A percentile compares a stretch with the other conserved stretches of the same genome.
These are phyloP conservation scores for Leucoraja erinaceus DNA, from an alignment of 2,113 vertebrate species.

Conservation along the genomic window DNA sequence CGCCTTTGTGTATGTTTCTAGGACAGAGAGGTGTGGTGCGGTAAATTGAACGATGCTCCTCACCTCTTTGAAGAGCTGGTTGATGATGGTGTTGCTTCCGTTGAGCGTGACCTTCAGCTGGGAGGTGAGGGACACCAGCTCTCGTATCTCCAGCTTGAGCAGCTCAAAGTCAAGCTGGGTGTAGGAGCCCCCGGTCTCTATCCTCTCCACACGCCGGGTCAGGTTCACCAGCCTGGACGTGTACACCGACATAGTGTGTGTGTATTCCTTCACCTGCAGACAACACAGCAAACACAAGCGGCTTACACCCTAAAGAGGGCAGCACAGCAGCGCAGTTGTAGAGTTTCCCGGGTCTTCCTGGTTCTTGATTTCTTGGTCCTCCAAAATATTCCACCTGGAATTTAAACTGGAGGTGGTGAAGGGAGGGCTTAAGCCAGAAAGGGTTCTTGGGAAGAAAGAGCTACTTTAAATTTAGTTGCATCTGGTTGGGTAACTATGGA, in stretches of 20 bases:
- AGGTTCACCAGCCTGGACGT: neutral
- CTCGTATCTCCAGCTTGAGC: constrained; percentile 56
- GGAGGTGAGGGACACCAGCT: constrained; percentile 54
- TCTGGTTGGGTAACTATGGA: too few relatives aligned
- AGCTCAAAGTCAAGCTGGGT: constrained; percentile 48
- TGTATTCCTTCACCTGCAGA: neutral
- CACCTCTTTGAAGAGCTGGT: constrained; percentile 51
- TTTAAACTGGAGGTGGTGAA: too few relatives aligned
- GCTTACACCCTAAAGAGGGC: neutral
- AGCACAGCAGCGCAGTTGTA: too few relatives aligned
- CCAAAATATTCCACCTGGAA: too few relatives aligned
- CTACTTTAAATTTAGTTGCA: too few relatives aligned
- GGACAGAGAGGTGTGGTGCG: too few relatives aligned
- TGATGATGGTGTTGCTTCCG: constrained; percentile 46
- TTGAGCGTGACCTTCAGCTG: constrained; percentile 54
- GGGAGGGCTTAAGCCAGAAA: too few relatives aligned
- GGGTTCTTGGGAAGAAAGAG: too few relatives aligned
- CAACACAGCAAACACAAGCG: neutral
- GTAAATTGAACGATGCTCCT: too few relatives aligned
- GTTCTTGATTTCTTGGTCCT: too few relatives aligned
- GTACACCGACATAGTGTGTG: neutral
- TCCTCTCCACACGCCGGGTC: neutral
- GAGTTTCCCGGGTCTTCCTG: too few relatives aligned
- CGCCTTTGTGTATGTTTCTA: too few relatives aligned
- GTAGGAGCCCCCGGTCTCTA: constrained; percentile 43